A percentile compares a stretch with the other conserved stretches of the same genome.
phyloP scores from a whole-genome alignment of 2,113 vertebrate species.

The Callipepla squamata region DNA sequence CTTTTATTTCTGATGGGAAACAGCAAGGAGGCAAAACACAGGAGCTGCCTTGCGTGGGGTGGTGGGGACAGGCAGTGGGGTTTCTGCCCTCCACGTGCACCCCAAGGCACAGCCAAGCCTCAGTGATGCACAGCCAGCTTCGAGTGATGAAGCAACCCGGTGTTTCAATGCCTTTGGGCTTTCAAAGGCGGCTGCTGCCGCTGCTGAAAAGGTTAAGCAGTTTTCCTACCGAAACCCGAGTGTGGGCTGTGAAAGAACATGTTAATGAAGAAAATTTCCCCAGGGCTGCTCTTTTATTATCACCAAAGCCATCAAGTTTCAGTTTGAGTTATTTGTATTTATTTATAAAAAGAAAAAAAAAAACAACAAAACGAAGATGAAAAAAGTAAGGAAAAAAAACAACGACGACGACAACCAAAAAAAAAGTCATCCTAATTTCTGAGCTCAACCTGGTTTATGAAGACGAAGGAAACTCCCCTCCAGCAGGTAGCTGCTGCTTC shows the following conservation, averaged over 20 bases:
- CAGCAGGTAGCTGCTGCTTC: not conserved
- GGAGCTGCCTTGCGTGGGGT: not conserved
- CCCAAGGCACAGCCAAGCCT: constrained; percentile 63
- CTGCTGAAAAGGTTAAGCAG: constrained; percentile 93
- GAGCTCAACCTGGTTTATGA: constrained; percentile 61
- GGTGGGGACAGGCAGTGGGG: not conserved
- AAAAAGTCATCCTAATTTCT: constrained; percentile 79
- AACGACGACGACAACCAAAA: constrained; percentile 50
- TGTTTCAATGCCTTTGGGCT: constrained; percentile 56
- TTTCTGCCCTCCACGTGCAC: not conserved
- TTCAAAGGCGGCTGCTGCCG: constrained; percentile 75
- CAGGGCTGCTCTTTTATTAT: constrained; percentile 93
- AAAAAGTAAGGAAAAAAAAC: constrained; percentile 74
- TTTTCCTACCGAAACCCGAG: constrained; percentile 94
- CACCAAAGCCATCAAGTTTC: constrained; percentile 98
- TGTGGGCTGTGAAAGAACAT: constrained; percentile 97
- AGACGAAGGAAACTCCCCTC: not conserved
- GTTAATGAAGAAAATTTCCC: constrained; percentile 97
- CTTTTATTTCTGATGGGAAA: not conserved
- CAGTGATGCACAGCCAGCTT: constrained; percentile 45
- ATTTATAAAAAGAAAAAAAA: constrained; percentile 90
- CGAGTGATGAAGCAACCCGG: constrained; percentile 29
- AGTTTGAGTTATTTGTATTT: constrained; percentile 97
- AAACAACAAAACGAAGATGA: constrained; percentile 85
- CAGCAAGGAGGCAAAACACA: not conserved